phyloP scores from a whole-genome alignment of 2,113 vertebrate species.

The Neolamprologus kungweensis region DNA sequence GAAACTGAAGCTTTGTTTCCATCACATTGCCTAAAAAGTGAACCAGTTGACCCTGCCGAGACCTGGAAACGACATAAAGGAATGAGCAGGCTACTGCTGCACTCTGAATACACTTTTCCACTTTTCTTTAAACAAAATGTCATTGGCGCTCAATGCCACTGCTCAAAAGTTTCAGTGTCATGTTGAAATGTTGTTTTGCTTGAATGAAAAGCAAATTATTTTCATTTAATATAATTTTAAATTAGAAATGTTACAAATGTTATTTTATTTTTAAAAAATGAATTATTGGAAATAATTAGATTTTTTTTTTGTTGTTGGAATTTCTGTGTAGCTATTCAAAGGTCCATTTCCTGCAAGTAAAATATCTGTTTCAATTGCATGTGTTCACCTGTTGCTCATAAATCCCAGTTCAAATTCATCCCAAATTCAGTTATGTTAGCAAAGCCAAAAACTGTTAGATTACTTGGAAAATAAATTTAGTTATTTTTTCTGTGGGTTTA shows the following conservation, averaged over 20 bases:
- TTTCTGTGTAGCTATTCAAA: not conserved
- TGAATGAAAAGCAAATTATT: not conserved
- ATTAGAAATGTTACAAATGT: not conserved
- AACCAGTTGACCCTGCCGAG: not conserved
- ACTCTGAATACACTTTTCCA: not conserved
- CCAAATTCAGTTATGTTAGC: not conserved
- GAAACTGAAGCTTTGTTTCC: not conserved
- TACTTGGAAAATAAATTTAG: not conserved
- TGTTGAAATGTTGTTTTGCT: not conserved
- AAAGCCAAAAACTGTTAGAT: not conserved
- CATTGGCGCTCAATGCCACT: not conserved
- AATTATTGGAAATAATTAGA: not conserved
- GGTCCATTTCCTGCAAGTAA: not conserved
- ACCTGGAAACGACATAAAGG: not conserved
- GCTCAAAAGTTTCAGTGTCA: not conserved
- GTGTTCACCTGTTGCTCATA: not conserved
- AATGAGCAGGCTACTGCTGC: not conserved
- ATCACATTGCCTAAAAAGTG: not conserved
- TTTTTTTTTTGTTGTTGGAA: not conserved
- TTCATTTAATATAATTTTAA: not conserved
- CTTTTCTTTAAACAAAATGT: not conserved
- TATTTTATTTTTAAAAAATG: not conserved
- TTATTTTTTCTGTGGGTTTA: not conserved
- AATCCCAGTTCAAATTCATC: not conserved
- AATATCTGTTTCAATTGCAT: not conserved